Conservation (phyloP, 2,113 vertebrate genomes). For the Pseudonaja textilis region DNA sequence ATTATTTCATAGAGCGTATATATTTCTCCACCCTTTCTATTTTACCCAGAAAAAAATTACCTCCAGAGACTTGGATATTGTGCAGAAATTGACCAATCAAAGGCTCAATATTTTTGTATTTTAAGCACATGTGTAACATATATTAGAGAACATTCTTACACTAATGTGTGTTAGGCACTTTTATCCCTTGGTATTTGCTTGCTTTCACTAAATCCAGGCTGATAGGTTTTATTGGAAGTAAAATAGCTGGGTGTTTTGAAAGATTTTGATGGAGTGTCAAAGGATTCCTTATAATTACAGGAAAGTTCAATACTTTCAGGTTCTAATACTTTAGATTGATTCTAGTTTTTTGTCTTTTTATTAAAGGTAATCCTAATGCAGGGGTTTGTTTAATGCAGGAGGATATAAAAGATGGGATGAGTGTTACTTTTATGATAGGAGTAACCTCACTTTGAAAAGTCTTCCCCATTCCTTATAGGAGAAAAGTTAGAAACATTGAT, state of each 20-base stretch:
- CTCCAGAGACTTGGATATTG: not conserved
- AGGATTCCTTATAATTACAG: not conserved
- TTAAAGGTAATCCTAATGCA: not conserved
- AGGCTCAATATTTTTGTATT: not conserved
- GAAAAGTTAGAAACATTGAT: not conserved
- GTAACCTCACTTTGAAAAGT: not conserved
- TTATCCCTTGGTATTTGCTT: not conserved
- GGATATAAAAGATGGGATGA: not conserved
- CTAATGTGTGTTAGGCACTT: not conserved
- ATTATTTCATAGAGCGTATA: not conserved
- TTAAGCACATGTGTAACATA: not conserved
- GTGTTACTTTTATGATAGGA: not conserved
- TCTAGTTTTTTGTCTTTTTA: slow-evolving; percentile 1
- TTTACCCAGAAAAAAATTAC: not conserved
- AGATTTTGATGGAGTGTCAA: slow-evolving; percentile 18
- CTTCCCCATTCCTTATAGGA: not conserved
- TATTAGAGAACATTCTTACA: not conserved
- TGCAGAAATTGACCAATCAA: not conserved
- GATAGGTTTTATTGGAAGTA: not conserved
- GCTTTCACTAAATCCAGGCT: not conserved
- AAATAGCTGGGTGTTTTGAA: slow-evolving; percentile 14
- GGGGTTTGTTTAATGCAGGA: not conserved
- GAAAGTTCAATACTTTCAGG: slow-evolving; percentile 23
- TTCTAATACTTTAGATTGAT: not conserved
- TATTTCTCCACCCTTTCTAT: not conserved